phyloP scores from a whole-genome alignment of 2,888 invertebrate species.

The Meteorus colon region DNA sequence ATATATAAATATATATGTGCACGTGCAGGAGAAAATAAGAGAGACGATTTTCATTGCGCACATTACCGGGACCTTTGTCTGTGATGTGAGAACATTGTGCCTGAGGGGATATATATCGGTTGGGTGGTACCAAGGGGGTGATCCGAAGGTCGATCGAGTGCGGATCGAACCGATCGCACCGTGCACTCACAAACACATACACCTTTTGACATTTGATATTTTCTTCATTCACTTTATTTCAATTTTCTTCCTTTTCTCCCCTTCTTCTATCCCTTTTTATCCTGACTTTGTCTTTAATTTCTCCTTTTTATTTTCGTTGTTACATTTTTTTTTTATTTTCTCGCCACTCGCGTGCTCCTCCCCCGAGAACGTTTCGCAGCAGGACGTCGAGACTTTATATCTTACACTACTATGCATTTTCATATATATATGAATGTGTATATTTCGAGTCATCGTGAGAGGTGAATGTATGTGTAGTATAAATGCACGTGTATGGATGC shows the following conservation, averaged over 20 bases:
- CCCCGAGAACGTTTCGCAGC: slow-evolving; percentile 18
- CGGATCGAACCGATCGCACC: slow-evolving; percentile 64
- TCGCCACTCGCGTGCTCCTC: slow-evolving; percentile 12
- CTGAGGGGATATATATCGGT: slow-evolving; percentile 55
- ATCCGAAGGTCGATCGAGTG: slow-evolving; percentile 38
- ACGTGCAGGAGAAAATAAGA: slow-evolving; percentile 20
- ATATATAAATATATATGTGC: slow-evolving; percentile 27
- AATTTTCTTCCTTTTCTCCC: slow-evolving; percentile 4
- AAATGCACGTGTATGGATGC: neutral
- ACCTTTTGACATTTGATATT: slow-evolving; percentile 54
- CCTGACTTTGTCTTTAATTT: slow-evolving; percentile 2
- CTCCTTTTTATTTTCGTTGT: slow-evolving; percentile 47
- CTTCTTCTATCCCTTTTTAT: neutral
- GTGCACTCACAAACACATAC: slow-evolving; percentile 32
- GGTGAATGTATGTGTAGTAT: neutral
- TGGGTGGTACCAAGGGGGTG: slow-evolving; percentile 24
- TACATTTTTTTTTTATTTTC: slow-evolving; percentile 20
- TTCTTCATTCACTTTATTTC: slow-evolving; percentile 44
- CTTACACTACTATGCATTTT: neutral
- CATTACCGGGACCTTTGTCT: slow-evolving; percentile 60
- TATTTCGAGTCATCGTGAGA: too few relatives aligned
- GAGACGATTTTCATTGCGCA: slow-evolving; percentile 57
- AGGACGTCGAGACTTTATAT: slow-evolving; percentile 29
- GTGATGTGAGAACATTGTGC: slow-evolving; percentile 67
- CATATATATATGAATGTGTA: too few relatives aligned